Base-by-base conservation (phyloP, 2,797 vertebrate genomes). In the Lepilemur ruficaudatus region DNA sequence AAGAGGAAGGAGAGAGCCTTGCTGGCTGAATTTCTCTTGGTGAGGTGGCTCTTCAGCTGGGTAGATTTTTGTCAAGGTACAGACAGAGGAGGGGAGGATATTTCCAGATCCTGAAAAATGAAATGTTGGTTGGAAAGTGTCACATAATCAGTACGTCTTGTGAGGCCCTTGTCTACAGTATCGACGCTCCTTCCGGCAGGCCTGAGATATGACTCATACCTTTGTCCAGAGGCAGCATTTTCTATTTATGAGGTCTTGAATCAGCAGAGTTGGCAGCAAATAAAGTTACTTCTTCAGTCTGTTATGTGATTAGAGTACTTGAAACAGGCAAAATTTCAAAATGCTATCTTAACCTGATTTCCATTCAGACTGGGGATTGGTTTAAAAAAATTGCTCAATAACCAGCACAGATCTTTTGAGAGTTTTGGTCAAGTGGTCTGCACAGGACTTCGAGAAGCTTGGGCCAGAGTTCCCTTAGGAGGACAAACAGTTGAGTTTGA, bases 311-410 rank as follows among this genome's bases (percentile, higher is more conserved):
- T 69, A 84, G 48, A 96, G 50, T 46, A 22, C 63, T 92, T 96
- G 30, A 90, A 95, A 88, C 28, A 59, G 86, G 55, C 67, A 75
- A 46, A 90, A 92, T 96, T 96, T 93, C 89, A 91, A 91, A 95
- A 73, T 84, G 17, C 79, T 89, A 3, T 93, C 63, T 70, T 89
- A 78, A 93, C 61, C 41, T 94, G 93, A 96, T 94, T 97, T 97
- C 73, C 22, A 67, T 95, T 84, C 67, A 72, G 25, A 73, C 13
- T 69, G 41, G 86, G 78, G 67, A 73, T 28, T 57, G 17, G 23
- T 80, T 97, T 73, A 67, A 92, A 95, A 88, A 35, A 88, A 89
- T 88, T 61, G 63, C 50, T 81, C 41, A 59, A 17, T 85, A 30
- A 20, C 35, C 48, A 90, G 15, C 41, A 76, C 30, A 59, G 20